Evolutionary conservation across 1,140 invertebrate genomes (phyloP), one percentile per base, ranked within the genome.

Genomic region (Drosophila sproati): DNA sequence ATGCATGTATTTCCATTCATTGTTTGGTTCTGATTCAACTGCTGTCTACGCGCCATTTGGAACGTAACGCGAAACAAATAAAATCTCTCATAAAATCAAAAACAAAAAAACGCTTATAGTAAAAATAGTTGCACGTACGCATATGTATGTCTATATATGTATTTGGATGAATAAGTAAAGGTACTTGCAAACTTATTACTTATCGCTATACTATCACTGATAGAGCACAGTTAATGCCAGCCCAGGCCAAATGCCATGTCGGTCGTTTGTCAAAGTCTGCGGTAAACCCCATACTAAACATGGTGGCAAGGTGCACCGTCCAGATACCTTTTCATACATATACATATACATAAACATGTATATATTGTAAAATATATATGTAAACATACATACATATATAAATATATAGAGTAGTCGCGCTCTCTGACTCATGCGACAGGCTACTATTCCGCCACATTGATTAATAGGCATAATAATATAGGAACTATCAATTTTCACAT

Each of bases 241-340:
- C 47, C 39, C 20, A 20, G 48, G 56, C n/a, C 41, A 12, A 45
- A 32, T 51, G 34, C 50, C 37, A 8, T 28, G 35, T 43, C 28
- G 62, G 29, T 68, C 63, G 63, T 73, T 70, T 74, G 48, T 75
- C 72, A 74, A 78, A 78, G 76, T 75, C 66, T 32, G 32, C 10
- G 56, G 51, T 77, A 61, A 67, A 56, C 47, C 52, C 55, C 60
- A 61, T 20, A 59, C 37, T 55, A 60, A 74, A 55, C 43, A 51
- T 37, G 41, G 3, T 43, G 41, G 34, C 64, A 73, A 69, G 71
- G 71, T 73, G 64, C 68, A 68, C 63, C 56, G 6, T 31, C 3
- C 35, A 34, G 48, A 45, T 61, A 47, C 48, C 2, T 2, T n/a
- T 20, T 20, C 1, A 20, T n/a, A 5, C 4, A 50, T 34, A 57